phyloP scores from a whole-genome alignment of 2,888 invertebrate genomes.

The Andrena haemorrhoa region DNA sequence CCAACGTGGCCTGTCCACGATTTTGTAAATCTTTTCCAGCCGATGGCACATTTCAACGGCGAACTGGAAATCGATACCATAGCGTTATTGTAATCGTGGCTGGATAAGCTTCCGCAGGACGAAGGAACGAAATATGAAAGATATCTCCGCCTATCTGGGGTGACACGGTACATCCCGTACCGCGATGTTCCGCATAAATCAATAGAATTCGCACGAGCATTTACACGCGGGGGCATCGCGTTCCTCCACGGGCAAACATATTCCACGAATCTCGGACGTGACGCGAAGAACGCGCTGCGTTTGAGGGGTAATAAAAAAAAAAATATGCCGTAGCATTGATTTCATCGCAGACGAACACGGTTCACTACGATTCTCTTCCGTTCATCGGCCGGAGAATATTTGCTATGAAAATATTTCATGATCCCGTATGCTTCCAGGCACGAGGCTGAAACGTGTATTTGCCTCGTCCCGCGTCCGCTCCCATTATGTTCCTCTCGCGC shows the following conservation, averaged over 20 bases:
- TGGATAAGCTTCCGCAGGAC: constrained; percentile 8
- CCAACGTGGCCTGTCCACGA: background rate
- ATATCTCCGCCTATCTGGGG: constrained; percentile 9
- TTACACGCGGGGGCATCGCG: background rate
- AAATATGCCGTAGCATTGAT: constrained; percentile 36
- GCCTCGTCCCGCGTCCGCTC: background rate
- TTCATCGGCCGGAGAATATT: constrained; percentile 26
- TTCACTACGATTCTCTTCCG: background rate
- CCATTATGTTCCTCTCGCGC: background rate
- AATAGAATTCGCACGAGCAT: constrained; percentile 29
- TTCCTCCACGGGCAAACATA: constrained; percentile 27
- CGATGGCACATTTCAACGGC: constrained; percentile 26
- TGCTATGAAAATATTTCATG: constrained; percentile 42
- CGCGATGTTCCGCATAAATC: constrained; percentile 32
- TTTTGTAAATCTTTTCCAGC: constrained; percentile 6
- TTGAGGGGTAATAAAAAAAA: background rate
- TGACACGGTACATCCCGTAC: constrained; percentile 6
- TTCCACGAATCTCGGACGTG: constrained; percentile 12
- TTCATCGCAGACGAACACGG: constrained; percentile 13
- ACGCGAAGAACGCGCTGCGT: background rate
- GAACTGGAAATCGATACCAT: constrained; percentile 26
- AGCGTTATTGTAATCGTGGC: constrained; percentile 30
- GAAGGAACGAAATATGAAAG: constrained; percentile 47
- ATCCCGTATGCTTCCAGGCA: constrained; percentile 14
- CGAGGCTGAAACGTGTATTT: constrained; percentile 14